phyloP scores from a whole-genome alignment of 1,140 invertebrate genomes.

The Pachypeltis micranthus region DNA sequence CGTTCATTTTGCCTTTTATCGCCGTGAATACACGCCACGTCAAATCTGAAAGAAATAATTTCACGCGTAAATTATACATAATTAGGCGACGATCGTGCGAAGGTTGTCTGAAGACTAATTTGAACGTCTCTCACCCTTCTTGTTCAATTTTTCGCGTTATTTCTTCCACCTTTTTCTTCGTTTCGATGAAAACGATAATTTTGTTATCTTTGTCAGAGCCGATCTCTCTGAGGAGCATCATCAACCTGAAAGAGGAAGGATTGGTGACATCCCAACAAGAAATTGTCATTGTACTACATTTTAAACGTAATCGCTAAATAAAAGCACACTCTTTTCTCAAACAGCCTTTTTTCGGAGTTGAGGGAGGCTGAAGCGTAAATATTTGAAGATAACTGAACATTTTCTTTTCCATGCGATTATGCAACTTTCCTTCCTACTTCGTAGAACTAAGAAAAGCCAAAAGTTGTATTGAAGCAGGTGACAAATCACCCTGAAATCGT shows the following conservation, averaged over 20 bases:
- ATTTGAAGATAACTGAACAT: no score
- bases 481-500: no score
- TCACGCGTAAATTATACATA: not conserved
- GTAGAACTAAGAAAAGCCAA: no score
- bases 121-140: conserved; percentile 57
- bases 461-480: no score
- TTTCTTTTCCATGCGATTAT: no score
- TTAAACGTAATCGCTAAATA: no score
- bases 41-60: conserved; percentile 46
- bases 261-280: no score
- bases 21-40: conserved; percentile 88
- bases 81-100: not conserved
- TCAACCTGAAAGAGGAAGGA: conserved; percentile 63
- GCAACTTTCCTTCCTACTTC: no score
- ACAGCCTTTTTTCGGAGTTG: no score
- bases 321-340: no score
- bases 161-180: conserved; percentile 89
- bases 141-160: conserved; percentile 78
- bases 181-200: conserved; percentile 93
- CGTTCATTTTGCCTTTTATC: conserved; percentile 95
- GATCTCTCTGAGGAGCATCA: conserved; percentile 77
- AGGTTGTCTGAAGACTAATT: not conserved
- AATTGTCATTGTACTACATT: no score
- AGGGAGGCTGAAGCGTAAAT: no score
- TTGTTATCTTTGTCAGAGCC: conserved; percentile 79